A percentile compares a stretch with the other conserved stretches of the same genome.
phyloP scores from a whole-genome alignment of 2,797 vertebrate genomes.

The Rhinogobio ventralis region DNA sequence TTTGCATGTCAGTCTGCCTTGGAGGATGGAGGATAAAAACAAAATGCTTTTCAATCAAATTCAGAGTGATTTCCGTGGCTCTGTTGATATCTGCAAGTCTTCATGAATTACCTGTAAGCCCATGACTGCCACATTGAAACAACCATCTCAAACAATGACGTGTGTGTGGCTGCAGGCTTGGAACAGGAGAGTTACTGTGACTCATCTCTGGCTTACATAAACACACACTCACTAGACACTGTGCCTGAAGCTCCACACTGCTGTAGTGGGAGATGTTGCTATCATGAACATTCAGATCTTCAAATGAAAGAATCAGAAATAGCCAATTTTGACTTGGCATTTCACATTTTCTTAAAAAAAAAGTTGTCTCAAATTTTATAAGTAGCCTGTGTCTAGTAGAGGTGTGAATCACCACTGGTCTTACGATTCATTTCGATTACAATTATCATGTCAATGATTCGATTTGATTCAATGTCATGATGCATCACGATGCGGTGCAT shows the following conservation, averaged over 20 bases:
- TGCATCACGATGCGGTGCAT: no score
- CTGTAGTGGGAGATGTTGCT: conserved; percentile 8
- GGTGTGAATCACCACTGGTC: no score
- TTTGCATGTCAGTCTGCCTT: not conserved
- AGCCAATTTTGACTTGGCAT: not conserved
- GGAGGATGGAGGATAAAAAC: not conserved
- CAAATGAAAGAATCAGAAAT: not conserved
- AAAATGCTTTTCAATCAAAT: not conserved
- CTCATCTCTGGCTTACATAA: conserved; percentile 56
- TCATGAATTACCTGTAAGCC: conserved; percentile 12
- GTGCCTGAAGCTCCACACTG: conserved; percentile 16
- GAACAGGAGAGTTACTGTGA: conserved; percentile 49
- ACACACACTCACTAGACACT: conserved; percentile 38
- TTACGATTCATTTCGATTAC: no score
- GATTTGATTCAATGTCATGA: no score
- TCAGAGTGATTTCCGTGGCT: not conserved
- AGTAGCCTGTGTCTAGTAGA: not conserved
- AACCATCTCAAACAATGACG: conserved; percentile 6
- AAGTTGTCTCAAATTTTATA: not conserved
- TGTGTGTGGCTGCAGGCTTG: conserved; percentile 41
- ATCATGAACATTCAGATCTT: not conserved
- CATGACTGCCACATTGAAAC: conserved; percentile 20
- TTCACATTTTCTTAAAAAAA: no score
- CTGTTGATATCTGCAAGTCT: not conserved
- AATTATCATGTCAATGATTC: no score